Evolutionary conservation across 2,797 vertebrate species (phyloP), one percentile per base, ranked within the genome.

Genomic region (Diceros bicornis): DNA sequence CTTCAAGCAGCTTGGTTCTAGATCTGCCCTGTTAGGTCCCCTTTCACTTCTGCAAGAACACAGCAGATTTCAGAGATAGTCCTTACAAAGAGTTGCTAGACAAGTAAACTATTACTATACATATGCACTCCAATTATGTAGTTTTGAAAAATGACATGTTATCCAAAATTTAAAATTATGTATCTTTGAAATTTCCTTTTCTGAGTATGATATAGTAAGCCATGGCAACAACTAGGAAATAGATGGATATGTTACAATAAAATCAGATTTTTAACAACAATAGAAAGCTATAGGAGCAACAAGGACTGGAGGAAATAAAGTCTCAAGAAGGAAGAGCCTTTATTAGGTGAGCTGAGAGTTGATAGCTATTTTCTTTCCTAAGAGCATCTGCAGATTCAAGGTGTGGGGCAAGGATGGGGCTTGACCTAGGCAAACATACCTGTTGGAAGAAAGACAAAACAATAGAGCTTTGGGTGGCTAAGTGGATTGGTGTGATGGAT

Each of bases 161-260:
- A 87, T 68, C 37, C 77, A 62, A 79, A 79, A 93, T 72, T 62
- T 85, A 37, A 55, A 94, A 55, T 47, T 62, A 32, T 82, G 61
- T 91, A 41, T 52, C 59, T 71, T 61, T 79, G n/a, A 79, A 25
- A 85, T 72, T 89, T 92, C 21, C 23, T 82, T 96, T 94, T 79
- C 47, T 32, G 66, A 32, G 1, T 89, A 18, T 66, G n/a, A 37
- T 84, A 34, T 44, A 12, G n/a, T 66, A 69, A 79, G 20, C 12
- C n/a, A n/a, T 59, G 37, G 2, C 12, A 57, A 89, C n/a, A 57
- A 69, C 9, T 62, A 74, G 34, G 11, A 75, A 66, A 47, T 13
- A 96, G 72, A 57, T 34, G 14, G 2, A 82, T 17, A 27, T 1
- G 10, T 59, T 64, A 34, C 1, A 82, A 25, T 68, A 77, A 94